Evolutionary conservation across 2,797 vertebrate genomes (phyloP).

Genomic region (Sebastes diaconus): DNA sequence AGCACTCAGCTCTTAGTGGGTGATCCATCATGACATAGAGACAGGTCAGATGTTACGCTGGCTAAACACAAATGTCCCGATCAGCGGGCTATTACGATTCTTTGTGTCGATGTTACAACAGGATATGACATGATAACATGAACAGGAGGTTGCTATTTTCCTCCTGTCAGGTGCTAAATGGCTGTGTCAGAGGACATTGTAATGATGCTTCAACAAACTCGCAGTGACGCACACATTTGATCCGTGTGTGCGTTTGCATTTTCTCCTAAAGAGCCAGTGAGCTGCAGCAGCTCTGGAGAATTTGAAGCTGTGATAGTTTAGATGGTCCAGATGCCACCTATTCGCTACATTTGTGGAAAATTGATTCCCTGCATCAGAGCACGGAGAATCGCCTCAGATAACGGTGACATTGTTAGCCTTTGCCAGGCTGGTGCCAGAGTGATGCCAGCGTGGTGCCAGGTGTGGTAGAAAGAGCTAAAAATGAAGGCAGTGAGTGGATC

Average conservation of each 20-base stretch:
- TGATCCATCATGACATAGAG: constrained; percentile 80
- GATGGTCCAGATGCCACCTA: constrained; percentile 53
- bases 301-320: constrained; percentile 27
- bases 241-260: not conserved
- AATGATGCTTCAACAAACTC: constrained; percentile 1
- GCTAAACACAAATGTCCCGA: constrained; percentile 69
- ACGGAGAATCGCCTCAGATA: constrained; percentile 67
- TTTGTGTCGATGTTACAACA: constrained; percentile 43
- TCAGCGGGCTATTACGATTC: constrained; percentile 50
- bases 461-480: constrained; percentile 63
- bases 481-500: constrained; percentile 57
- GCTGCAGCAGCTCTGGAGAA: constrained; percentile 20
- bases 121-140: constrained; percentile 36
- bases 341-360: constrained; percentile 57
- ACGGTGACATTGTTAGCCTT: constrained; percentile 55
- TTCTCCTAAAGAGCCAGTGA: constrained; percentile 8
- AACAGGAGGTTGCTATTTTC: constrained; percentile 36
- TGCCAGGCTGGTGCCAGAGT: constrained; percentile 60
- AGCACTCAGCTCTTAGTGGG: constrained; percentile 60
- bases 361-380: constrained; percentile 70
- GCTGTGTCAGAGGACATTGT: constrained; percentile 4
- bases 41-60: constrained; percentile 77
- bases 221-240: not conserved
- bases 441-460: constrained; percentile 67
- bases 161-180: constrained; percentile 35